phyloP scores from a whole-genome alignment of 2,888 invertebrate species.

The Julus scanicus region DNA sequence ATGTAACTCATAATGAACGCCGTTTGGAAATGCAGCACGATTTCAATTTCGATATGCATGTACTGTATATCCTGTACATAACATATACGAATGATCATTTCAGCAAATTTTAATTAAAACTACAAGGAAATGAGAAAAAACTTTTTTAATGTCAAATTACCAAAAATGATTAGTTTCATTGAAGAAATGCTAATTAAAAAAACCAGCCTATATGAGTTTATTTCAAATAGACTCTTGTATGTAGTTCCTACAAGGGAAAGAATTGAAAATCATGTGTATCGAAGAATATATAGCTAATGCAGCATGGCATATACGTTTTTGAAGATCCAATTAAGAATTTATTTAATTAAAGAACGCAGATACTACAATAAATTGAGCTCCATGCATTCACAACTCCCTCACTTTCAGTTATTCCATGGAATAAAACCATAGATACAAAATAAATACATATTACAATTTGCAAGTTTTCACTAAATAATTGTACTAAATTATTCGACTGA shows the following conservation, averaged over 20 bases:
- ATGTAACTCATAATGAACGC: background rate
- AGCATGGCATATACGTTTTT: background rate
- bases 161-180: background rate
- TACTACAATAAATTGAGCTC: background rate
- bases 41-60: constrained; percentile 6
- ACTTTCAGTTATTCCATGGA: no score
- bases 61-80: background rate
- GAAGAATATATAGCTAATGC: background rate
- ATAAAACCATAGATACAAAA: no score
- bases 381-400: no score
- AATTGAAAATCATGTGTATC: background rate
- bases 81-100: background rate
- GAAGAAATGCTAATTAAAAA: background rate
- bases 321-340: background rate
- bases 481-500: no score
- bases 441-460: background rate
- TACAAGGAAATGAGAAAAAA: background rate
- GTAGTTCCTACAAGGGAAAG: background rate
- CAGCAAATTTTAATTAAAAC: background rate
- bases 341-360: background rate
- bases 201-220: background rate
- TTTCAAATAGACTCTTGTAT: background rate
- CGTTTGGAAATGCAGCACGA: background rate
- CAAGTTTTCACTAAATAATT: background rate
- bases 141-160: background rate